phyloP scores from a whole-genome alignment of 2,113 vertebrate species.

The Oreocharis arfaki region DNA sequence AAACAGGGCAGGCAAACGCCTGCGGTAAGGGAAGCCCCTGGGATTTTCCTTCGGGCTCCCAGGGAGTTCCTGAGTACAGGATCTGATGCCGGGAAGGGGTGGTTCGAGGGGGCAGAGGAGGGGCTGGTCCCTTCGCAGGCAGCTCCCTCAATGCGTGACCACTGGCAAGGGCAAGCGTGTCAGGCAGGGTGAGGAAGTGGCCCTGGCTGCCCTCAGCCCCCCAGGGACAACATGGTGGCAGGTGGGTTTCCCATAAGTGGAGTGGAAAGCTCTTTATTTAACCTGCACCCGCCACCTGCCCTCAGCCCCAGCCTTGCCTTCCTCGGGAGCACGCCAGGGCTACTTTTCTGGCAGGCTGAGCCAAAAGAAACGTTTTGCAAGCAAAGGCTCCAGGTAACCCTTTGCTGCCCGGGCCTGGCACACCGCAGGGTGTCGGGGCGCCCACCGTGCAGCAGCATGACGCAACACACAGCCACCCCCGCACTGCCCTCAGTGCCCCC shows the following conservation, averaged over 20 bases:
- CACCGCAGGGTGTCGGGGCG: fast-evolving
- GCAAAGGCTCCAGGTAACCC: background rate
- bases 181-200: conserved; percentile 42
- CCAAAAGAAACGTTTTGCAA: background rate
- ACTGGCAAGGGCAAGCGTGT: background rate
- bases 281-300: conserved; percentile 12
- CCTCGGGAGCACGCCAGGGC: background rate
- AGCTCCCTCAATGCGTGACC: fast-evolving
- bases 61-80: background rate
- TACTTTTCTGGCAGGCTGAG: conserved; percentile 9
- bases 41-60: background rate
- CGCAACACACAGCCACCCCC: background rate
- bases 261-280: conserved; percentile 63
- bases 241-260: conserved; percentile 42
- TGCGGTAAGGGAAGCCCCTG: background rate
- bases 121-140: background rate
- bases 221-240: background rate
- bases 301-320: background rate
- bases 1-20: fast-evolving
- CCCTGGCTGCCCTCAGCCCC: conserved; percentile 16
- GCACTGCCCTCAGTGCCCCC: fast-evolving
- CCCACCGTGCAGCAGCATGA: fast-evolving
- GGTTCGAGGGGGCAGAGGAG: background rate
- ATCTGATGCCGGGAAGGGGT: background rate
- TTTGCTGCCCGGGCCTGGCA: fast-evolving